Conservation (phyloP, 2,113 vertebrate genomes). For the Urocitellus parryii region DNA sequence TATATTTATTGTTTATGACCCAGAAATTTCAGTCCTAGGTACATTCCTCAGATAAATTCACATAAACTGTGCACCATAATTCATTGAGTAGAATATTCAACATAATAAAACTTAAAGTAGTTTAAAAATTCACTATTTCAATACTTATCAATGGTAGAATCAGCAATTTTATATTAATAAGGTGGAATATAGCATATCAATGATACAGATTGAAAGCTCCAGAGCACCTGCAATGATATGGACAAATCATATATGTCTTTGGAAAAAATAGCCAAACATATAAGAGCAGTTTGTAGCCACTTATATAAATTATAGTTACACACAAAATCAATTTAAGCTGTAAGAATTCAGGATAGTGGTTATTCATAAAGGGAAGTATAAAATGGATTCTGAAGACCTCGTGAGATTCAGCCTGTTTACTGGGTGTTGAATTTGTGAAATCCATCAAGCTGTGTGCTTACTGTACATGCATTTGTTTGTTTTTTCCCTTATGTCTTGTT, state of each 20-base stretch:
- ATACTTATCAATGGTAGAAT: neutral
- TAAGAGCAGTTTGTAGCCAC: neutral
- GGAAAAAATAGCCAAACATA: neutral
- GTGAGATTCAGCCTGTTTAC: neutral
- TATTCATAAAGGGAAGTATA: neutral
- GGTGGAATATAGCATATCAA: neutral
- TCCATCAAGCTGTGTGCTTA: neutral
- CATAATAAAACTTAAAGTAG: neutral
- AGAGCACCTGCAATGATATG: neutral
- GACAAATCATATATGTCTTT: neutral
- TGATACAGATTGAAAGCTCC: constrained; percentile 16
- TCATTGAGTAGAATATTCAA: neutral
- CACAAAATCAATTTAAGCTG: neutral
- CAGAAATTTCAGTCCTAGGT: neutral
- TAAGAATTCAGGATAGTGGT: neutral
- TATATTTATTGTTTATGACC: neutral
- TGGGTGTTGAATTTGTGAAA: neutral
- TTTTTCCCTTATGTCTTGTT: neutral
- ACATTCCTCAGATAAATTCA: neutral
- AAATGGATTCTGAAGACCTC: neutral
- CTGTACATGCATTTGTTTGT: too few relatives aligned
- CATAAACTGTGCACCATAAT: neutral
- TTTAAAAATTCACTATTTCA: neutral
- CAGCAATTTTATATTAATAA: neutral
- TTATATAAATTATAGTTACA: neutral